phyloP scores from a whole-genome alignment of 1,140 invertebrate genomes.

The Drosophila neocordata region DNA sequence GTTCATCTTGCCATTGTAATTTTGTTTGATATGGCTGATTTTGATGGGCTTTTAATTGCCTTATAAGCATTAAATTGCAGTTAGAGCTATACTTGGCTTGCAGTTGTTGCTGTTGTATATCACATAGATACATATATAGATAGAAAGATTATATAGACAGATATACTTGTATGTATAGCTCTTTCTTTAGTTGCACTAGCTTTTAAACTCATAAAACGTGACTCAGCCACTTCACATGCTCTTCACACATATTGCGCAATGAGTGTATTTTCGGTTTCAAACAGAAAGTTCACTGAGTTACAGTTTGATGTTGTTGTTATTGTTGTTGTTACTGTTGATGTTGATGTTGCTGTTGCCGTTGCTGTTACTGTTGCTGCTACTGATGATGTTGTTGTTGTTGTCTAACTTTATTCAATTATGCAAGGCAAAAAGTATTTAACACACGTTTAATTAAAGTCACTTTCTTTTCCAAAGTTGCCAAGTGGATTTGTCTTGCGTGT shows the following conservation, averaged over 20 bases:
- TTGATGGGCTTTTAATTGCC: constrained; percentile 64
- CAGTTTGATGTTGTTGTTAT: neutral
- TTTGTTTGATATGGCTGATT: constrained; percentile 13
- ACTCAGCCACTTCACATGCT: constrained; percentile 13
- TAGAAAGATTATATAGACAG: neutral
- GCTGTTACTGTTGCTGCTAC: neutral
- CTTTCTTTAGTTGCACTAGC: constrained; percentile 9
- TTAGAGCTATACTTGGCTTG: constrained; percentile 17
- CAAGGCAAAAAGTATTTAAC: constrained; percentile 59
- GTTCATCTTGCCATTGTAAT: constrained; percentile 12
- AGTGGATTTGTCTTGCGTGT: constrained; percentile 55
- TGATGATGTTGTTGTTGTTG: constrained; percentile 19
- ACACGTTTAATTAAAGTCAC: constrained; percentile 72
- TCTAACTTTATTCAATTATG: constrained; percentile 59
- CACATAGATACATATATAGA: no score
- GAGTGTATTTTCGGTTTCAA: constrained; percentile 8
- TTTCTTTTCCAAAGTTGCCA: constrained; percentile 61
- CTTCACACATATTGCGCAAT: constrained; percentile 35
- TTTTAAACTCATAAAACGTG: constrained; percentile 14
- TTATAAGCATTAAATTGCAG: constrained; percentile 23
- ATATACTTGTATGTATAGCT: neutral
- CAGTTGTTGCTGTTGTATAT: neutral
- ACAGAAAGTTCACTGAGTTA: constrained; percentile 1
- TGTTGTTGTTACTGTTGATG: neutral
- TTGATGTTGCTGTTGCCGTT: neutral